Conservation (phyloP, 30 jellyfish, hydroid and myxozoan species). For the Aurelia sp. region DNA sequence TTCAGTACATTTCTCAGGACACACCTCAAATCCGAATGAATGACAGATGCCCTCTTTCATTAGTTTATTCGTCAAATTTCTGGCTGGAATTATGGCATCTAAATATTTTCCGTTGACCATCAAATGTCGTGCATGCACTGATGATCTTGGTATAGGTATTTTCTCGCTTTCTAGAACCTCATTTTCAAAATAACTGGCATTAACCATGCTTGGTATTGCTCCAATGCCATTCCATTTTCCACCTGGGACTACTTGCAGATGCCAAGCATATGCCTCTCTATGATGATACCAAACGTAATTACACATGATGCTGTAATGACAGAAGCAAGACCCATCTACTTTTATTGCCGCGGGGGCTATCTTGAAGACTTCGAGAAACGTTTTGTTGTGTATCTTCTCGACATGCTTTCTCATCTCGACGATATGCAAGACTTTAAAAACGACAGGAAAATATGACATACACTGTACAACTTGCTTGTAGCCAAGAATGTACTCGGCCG, state of each 20-base stretch:
- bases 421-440: constrained; percentile 45
- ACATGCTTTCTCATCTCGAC: constrained; percentile 53
- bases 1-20: constrained; percentile 60
- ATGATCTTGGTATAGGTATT: constrained; percentile 51
- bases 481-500: constrained; percentile 57
- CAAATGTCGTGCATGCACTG: constrained; percentile 50
- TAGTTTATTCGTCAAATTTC: not conserved
- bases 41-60: constrained; percentile 24
- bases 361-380: constrained; percentile 51
- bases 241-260: constrained; percentile 40
- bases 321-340: constrained; percentile 27
- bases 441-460: constrained; percentile 72
- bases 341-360: constrained; percentile 31
- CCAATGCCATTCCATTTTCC: constrained; percentile 50
- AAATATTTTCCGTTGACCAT: constrained; percentile 16
- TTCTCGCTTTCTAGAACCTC: constrained; percentile 26
- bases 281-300: constrained; percentile 62
- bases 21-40: constrained; percentile 10
- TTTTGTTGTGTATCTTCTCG: constrained; percentile 33
- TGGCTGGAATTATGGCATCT: not conserved
- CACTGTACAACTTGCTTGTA: constrained; percentile 62
- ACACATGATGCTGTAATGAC: constrained; percentile 60
- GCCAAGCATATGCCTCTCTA: constrained; percentile 60
- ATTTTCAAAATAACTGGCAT: constrained; percentile 36
- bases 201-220: constrained; percentile 43